Percentiles rank a stretch among this genome's conserved stretches.
phyloP scores from a whole-genome alignment of 2,888 invertebrate genomes.

The Xestia xanthographa region DNA sequence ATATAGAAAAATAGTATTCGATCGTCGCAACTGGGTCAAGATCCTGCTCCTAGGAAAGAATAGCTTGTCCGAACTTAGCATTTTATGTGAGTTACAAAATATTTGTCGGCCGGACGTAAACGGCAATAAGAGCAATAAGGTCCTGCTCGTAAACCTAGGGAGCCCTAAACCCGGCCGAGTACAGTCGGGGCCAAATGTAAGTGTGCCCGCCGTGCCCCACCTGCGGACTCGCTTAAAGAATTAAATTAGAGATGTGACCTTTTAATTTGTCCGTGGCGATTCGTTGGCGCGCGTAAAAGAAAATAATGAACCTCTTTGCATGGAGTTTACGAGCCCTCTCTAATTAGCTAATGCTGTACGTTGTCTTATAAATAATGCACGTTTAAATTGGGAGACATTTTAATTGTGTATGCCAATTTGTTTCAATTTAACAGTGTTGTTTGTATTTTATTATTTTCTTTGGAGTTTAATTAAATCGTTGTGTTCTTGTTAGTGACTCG shows the following conservation, averaged over 20 bases:
- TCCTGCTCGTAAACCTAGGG: constrained; percentile 52
- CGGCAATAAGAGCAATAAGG: constrained; percentile 38
- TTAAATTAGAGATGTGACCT: constrained; percentile 71
- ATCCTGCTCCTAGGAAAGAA: constrained; percentile 35
- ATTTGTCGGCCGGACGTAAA: constrained; percentile 44
- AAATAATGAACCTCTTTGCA: constrained; percentile 74
- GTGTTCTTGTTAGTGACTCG: constrained; percentile 35
- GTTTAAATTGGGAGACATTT: constrained; percentile 63
- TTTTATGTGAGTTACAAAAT: constrained; percentile 53
- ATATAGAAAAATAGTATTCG: constrained; percentile 55
- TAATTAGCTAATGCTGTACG: constrained; percentile 72
- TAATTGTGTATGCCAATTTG: constrained; percentile 62
- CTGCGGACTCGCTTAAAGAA: constrained; percentile 61
- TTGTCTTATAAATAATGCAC: constrained; percentile 64
- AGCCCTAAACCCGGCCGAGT: constrained; percentile 32
- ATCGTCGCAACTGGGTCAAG: constrained; percentile 54
- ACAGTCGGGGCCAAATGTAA: constrained; percentile 52
- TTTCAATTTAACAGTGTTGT: constrained; percentile 38
- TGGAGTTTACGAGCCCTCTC: constrained; percentile 64
- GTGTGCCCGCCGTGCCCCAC: constrained; percentile 50
- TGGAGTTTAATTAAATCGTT: constrained; percentile 47
- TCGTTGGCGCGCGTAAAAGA: constrained; percentile 65
- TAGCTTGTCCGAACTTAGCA: constrained; percentile 30
- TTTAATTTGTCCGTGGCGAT: constrained; percentile 67
- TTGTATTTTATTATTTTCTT: constrained; percentile 49